These are phyloP conservation scores for Galaxea fascicularis DNA, from an alignment of 92 coral and sea anemone genomes.

Conservation along the genomic window DNA sequence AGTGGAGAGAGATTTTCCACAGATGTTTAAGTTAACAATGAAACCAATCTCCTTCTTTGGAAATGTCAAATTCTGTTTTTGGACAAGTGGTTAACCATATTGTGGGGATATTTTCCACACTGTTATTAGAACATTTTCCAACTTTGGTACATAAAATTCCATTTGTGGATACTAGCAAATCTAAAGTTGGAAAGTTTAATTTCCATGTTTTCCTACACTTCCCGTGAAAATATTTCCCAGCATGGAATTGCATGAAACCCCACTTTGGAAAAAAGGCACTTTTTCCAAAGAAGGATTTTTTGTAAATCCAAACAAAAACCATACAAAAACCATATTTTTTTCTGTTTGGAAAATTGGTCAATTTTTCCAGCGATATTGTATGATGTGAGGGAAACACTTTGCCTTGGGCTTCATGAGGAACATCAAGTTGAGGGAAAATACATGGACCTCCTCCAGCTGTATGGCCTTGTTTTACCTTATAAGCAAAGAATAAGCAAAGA, in stretches of 20 bases:
- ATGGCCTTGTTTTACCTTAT: slow-evolving; percentile 53
- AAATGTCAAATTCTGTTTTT: slow-evolving; percentile 17
- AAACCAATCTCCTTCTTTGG: slow-evolving; percentile 39
- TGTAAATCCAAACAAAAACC: slow-evolving; percentile 29
- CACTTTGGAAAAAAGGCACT: slow-evolving; percentile 39
- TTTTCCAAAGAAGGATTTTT: slow-evolving; percentile 15
- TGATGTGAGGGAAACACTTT: slow-evolving; percentile 66
- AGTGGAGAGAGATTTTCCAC: slow-evolving; percentile 33
- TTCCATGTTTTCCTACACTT: slow-evolving; percentile 18
- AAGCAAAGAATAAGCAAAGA: not conserved
- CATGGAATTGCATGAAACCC: slow-evolving; percentile 26
- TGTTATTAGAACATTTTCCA: not conserved
- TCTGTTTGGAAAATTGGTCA: slow-evolving; percentile 27
- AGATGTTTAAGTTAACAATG: too few species aligned
- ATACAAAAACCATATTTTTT: slow-evolving; percentile 9
- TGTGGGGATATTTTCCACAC: too few species aligned
- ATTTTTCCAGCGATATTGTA: slow-evolving; percentile 41
- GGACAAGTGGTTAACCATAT: slow-evolving; percentile 33
- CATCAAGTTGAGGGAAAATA: slow-evolving; percentile 71
- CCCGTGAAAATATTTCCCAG: slow-evolving; percentile 22
- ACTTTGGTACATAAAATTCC: slow-evolving; percentile 18
- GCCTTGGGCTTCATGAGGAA: slow-evolving; percentile 52
- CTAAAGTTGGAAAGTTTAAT: slow-evolving; percentile 31
- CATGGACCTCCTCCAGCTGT: slow-evolving; percentile 38
- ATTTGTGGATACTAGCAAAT: slow-evolving; percentile 17